These are phyloP conservation scores for Urophycis tenuis DNA, from an alignment of 2,797 vertebrate genomes.

Conservation along the genomic window DNA sequence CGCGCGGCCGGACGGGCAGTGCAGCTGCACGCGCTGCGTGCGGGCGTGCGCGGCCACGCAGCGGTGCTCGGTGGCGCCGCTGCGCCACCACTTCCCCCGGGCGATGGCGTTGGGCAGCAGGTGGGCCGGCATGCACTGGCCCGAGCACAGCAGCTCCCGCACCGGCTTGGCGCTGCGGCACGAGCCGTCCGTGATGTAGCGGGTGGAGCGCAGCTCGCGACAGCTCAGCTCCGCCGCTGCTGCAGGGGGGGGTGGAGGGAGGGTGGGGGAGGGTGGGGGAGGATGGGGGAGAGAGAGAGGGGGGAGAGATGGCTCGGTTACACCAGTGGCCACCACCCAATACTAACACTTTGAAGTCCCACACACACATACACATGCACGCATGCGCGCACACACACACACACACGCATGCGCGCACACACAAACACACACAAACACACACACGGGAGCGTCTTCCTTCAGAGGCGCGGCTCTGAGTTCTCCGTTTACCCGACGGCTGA, in stretches of 20 bases:
- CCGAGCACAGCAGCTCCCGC: slow-evolving; percentile 87
- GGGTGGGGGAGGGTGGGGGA: too few relatives aligned
- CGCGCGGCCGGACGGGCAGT: slow-evolving; percentile 76
- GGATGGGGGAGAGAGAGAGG: too few relatives aligned
- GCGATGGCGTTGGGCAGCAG: slow-evolving; percentile 89
- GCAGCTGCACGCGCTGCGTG: slow-evolving; percentile 79
- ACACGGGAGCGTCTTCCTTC: not conserved
- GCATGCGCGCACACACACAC: too few relatives aligned
- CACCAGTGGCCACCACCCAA: slow-evolving; percentile 29
- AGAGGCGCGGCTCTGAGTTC: not conserved
- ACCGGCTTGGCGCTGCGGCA: slow-evolving; percentile 91
- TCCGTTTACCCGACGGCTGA: too few relatives aligned
- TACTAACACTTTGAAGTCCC: slow-evolving; percentile 39
- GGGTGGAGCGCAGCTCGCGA: slow-evolving; percentile 84
- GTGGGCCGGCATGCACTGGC: slow-evolving; percentile 85
- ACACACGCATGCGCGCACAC: too few relatives aligned
- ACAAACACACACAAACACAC: too few relatives aligned
- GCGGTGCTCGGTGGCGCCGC: slow-evolving; percentile 77
- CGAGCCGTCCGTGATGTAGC: slow-evolving; percentile 79
- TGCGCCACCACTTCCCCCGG: slow-evolving; percentile 91
- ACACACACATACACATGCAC: too few relatives aligned
- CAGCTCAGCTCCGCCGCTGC: slow-evolving; percentile 85
- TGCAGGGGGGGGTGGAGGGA: slow-evolving; percentile 46
- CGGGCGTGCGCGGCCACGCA: slow-evolving; percentile 88
- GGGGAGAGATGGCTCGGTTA: slow-evolving; percentile 44